Conservation (phyloP, 92 coral and sea anemone species). For the Epizoanthus rinbou region DNA sequence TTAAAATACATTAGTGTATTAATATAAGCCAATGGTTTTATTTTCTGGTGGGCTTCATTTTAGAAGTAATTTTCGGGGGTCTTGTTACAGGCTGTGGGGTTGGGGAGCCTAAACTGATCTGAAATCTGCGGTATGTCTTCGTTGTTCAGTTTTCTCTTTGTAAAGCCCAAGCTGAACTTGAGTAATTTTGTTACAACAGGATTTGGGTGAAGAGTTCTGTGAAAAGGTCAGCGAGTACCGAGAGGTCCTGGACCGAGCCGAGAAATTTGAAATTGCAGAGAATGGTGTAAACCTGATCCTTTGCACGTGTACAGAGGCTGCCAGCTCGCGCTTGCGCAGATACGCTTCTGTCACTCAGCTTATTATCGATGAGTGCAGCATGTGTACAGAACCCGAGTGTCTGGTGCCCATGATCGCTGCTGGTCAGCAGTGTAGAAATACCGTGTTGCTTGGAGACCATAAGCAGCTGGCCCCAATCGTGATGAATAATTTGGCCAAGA, state of each 20-base stretch:
- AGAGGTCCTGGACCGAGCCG: constrained; percentile 73
- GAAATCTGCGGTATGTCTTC: no score
- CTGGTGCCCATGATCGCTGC: constrained; percentile 76
- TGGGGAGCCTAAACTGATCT: no score
- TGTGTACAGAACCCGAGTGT: constrained; percentile 86
- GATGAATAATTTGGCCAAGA: constrained; percentile 66
- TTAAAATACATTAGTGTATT: no score
- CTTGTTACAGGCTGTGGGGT: no score
- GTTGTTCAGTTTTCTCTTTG: no score
- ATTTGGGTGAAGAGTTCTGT: constrained; percentile 46
- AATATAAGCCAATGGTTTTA: no score
- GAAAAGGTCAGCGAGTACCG: constrained; percentile 52
- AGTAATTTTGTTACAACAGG: constrained; percentile 15
- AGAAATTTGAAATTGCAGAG: constrained; percentile 74
- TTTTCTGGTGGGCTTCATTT: no score
- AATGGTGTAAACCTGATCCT: constrained; percentile 72
- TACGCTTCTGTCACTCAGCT: constrained; percentile 70
- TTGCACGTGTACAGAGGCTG: constrained; percentile 96
- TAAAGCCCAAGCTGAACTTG: no score
- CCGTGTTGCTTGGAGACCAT: constrained; percentile 84
- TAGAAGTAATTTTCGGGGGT: no score
- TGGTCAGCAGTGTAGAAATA: constrained; percentile 72
- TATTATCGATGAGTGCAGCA: constrained; percentile 90
- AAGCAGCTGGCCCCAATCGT: constrained; percentile 79
- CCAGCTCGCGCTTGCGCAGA: constrained; percentile 77